phyloP scores from a whole-genome alignment of 2,797 vertebrate species.

The Acanthurus leucopareius region DNA sequence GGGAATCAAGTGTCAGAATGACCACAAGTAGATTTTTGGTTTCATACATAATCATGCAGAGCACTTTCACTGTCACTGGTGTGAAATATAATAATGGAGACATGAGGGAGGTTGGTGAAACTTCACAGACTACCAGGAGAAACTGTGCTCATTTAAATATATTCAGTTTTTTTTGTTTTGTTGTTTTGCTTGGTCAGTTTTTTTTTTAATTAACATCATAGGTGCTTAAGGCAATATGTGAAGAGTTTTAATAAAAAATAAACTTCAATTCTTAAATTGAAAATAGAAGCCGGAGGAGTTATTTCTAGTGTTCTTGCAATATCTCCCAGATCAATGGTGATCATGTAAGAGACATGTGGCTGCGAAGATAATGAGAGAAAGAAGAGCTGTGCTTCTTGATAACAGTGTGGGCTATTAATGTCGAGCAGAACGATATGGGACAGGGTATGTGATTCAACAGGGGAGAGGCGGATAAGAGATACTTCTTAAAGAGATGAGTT shows the following conservation, averaged over 20 bases:
- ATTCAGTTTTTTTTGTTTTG: not conserved
- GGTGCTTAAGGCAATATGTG: not conserved
- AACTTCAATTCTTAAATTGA: not conserved
- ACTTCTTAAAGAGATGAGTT: slow-evolving; percentile 23
- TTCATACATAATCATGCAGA: not conserved
- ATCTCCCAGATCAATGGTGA: not conserved
- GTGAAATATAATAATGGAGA: slow-evolving; percentile 4
- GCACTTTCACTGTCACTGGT: slow-evolving; percentile 23
- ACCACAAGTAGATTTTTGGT: slow-evolving; percentile 31
- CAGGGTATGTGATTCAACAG: slow-evolving; percentile 28
- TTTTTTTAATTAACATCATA: slow-evolving; percentile 2
- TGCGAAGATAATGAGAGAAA: slow-evolving; percentile 30
- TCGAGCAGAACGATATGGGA: slow-evolving; percentile 21
- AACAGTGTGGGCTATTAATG: slow-evolving; percentile 41
- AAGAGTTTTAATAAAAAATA: slow-evolving; percentile 11
- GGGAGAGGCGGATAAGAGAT: slow-evolving; percentile 5
- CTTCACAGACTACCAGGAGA: slow-evolving; percentile 6
- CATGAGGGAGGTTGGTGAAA: not conserved
- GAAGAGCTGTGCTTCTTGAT: slow-evolving; percentile 24
- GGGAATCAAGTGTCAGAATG: slow-evolving; percentile 63
- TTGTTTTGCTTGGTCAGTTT: not conserved
- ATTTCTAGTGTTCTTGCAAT: not conserved
- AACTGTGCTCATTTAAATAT: not conserved
- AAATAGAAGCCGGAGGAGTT: slow-evolving; percentile 2
- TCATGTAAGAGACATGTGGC: slow-evolving; percentile 16